Evolutionary conservation across 2,888 invertebrate species (phyloP).

Genomic region (Plebejus anna): DNA sequence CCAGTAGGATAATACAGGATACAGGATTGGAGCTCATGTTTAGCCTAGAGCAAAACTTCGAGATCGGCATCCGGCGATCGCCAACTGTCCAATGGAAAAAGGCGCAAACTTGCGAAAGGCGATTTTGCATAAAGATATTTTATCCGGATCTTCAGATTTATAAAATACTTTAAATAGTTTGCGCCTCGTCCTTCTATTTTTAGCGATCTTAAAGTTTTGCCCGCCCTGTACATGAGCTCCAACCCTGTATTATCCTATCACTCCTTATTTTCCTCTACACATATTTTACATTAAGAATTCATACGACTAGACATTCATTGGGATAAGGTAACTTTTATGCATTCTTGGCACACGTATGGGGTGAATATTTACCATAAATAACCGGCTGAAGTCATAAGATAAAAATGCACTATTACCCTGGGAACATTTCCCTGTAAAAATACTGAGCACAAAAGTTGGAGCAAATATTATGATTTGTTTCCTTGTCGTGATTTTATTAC

Average conservation of each 20-base stretch:
- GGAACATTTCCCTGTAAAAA: constrained; percentile 22
- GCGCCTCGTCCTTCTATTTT: too few species aligned
- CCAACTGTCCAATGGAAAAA: too few species aligned
- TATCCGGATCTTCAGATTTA: too few species aligned
- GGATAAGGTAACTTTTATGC: constrained; percentile 6
- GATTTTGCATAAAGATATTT: too few species aligned
- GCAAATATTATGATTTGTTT: constrained; percentile 24
- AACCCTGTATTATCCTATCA: background rate
- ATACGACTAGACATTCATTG: background rate
- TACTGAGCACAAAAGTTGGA: background rate
- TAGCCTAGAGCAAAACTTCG: too few species aligned
- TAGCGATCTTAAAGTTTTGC: too few species aligned
- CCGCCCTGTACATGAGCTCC: too few species aligned
- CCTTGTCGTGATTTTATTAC: constrained; percentile 16
- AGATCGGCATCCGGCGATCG: too few species aligned
- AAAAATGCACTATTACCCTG: constrained; percentile 22
- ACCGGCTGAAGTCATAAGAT: constrained; percentile 13
- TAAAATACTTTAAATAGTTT: too few species aligned
- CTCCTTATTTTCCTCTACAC: background rate
- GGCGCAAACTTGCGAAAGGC: too few species aligned
- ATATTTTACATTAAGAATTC: constrained; percentile 12
- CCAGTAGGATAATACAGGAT: too few species aligned
- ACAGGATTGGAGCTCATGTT: too few species aligned
- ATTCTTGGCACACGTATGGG: constrained; percentile 22
- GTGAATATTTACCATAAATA: constrained; percentile 27